Evolutionary conservation across 2,113 vertebrate species (phyloP).

Genomic region (Colius striatus): DNA sequence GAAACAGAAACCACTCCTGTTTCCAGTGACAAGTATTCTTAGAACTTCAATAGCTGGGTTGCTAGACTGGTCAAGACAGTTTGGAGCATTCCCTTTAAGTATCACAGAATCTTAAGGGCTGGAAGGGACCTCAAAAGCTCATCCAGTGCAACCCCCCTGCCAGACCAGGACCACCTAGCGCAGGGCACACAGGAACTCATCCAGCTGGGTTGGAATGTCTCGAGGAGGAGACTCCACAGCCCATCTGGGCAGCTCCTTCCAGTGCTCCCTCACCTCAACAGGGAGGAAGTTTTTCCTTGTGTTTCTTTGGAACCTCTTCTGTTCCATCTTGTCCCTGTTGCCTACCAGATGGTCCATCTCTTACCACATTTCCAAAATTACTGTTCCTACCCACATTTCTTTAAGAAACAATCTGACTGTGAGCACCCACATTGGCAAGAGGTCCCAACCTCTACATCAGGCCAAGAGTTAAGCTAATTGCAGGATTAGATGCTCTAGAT

Average conservation of each 20-base stretch:
- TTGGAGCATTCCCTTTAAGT: neutral
- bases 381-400: neutral
- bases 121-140: no score
- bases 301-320: no score
- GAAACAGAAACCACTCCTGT: neutral
- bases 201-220: no score
- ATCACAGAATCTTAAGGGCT: neutral
- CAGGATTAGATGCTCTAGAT: neutral
- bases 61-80: neutral
- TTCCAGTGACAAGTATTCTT: neutral
- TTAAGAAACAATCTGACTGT: neutral
- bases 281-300: no score
- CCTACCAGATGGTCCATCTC: neutral
- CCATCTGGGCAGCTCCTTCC: no score
- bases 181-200: no score
- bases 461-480: neutral
- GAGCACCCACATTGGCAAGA: neutral
- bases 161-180: no score
- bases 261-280: no score
- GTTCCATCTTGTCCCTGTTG: no score
- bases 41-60: neutral
- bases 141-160: no score
- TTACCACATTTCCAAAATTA: neutral
- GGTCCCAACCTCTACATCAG: neutral
- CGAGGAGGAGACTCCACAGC: no score